phyloP scores from a whole-genome alignment of 2,888 invertebrate genomes.

The Amphipyra berbera region DNA sequence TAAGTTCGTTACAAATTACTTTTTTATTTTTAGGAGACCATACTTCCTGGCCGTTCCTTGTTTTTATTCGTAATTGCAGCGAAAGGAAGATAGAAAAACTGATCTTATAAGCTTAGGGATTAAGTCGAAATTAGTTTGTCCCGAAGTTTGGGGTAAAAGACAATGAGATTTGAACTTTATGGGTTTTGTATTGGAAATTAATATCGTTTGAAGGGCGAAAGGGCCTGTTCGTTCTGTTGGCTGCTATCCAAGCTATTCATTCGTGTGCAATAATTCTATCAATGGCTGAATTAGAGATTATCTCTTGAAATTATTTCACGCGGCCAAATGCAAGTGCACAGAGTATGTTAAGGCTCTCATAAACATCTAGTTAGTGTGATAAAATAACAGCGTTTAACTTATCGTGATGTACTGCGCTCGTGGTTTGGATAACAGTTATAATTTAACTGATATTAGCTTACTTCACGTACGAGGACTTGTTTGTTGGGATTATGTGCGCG shows the following conservation, averaged over 20 bases:
- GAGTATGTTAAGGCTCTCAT: conserved; percentile 24
- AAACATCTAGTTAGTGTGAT: conserved; percentile 38
- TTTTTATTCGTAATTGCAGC: conserved; percentile 45
- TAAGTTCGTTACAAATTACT: conserved; percentile 45
- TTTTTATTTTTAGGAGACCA: conserved; percentile 44
- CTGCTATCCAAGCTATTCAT: conserved; percentile 73
- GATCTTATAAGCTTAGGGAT: conserved; percentile 20
- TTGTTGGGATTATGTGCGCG: neutral
- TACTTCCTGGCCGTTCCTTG: conserved; percentile 34
- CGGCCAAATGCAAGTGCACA: conserved; percentile 42
- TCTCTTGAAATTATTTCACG: conserved; percentile 69
- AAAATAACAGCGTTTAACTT: conserved; percentile 43
- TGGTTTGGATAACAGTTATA: conserved; percentile 30
- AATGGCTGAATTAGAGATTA: conserved; percentile 74
- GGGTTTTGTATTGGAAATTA: conserved; percentile 60
- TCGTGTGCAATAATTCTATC: conserved; percentile 79
- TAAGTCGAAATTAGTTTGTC: conserved; percentile 49
- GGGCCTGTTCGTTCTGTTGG: conserved; percentile 63
- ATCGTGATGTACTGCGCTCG: conserved; percentile 23
- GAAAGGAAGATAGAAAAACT: conserved; percentile 16
- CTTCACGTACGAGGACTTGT: conserved; percentile 9
- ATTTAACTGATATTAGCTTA: conserved; percentile 20
- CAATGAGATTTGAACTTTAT: conserved; percentile 61
- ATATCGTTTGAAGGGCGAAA: conserved; percentile 58
- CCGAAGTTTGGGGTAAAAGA: conserved; percentile 40